Evolutionary conservation across 2,113 vertebrate genomes (phyloP).

Genomic region (Gopherus evgoodei): DNA sequence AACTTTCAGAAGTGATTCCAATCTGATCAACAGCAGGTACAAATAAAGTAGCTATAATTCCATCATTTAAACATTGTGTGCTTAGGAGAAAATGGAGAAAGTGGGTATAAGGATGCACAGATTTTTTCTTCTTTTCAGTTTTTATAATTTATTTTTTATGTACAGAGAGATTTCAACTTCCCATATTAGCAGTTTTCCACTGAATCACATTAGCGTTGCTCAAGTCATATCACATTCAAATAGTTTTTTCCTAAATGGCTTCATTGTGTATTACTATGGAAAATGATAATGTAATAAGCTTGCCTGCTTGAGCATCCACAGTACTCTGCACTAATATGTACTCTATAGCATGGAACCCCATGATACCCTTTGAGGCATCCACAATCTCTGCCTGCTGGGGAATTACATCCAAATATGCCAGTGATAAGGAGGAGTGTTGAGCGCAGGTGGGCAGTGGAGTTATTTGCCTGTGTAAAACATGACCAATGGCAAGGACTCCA

Average conservation of each 20-base stretch:
- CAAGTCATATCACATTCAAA: conserved; percentile 56
- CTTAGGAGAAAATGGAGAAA: too few relatives aligned
- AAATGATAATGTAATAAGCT: conserved; percentile 73
- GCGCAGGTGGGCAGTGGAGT: not conserved
- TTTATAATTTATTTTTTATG: not conserved
- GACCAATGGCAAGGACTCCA: not conserved
- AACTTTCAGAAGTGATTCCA: not conserved
- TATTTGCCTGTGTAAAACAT: not conserved
- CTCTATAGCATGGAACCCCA: conserved; percentile 16
- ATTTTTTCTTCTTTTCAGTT: not conserved
- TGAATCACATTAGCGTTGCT: conserved; percentile 57
- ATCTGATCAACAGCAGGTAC: not conserved
- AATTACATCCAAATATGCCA: not conserved
- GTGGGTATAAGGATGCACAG: not conserved
- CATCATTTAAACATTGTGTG: too few relatives aligned
- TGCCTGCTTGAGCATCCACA: conserved; percentile 50
- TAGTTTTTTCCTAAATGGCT: conserved; percentile 69
- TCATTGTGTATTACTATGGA: conserved; percentile 67
- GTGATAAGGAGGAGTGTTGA: not conserved
- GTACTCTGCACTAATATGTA: conserved; percentile 49
- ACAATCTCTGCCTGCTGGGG: not conserved
- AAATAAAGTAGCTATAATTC: not conserved
- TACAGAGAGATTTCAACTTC: not conserved
- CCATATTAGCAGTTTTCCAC: conserved; percentile 42
- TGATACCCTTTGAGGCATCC: not conserved